Conservation (phyloP, 2,888 invertebrate genomes). For the Scrobipalpa atriplicella region DNA sequence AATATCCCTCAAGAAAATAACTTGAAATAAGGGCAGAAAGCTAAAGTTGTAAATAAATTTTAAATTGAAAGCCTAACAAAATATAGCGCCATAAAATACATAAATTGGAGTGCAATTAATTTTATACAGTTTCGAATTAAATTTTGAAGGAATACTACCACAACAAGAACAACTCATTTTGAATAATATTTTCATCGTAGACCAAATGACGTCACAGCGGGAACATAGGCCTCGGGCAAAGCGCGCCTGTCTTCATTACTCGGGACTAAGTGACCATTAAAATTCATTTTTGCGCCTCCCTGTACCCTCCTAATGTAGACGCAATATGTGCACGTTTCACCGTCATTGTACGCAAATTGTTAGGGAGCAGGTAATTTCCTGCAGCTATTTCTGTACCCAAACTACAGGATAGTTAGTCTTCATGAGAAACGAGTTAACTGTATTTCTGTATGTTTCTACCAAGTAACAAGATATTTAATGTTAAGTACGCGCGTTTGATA, state of each 20-base stretch:
- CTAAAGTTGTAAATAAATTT: no score
- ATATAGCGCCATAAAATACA: no score
- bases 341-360: constrained; percentile 27
- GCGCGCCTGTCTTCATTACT: constrained; percentile 60
- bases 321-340: constrained; percentile 10
- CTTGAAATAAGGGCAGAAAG: no score
- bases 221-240: constrained; percentile 36
- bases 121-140: no score
- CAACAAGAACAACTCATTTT: no score
- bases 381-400: neutral
- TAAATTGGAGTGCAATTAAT: no score
- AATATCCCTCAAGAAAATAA: no score
- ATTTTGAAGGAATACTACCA: no score
- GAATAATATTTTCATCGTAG: neutral
- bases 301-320: neutral
- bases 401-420: neutral
- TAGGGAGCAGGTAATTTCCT: constrained; percentile 6
- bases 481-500: no score
- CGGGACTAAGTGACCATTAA: constrained; percentile 72
- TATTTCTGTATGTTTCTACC: neutral
- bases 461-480: neutral
- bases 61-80: no score
- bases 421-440: neutral
- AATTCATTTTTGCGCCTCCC: constrained; percentile 62
- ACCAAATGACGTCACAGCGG: constrained; percentile 32